Base-by-base conservation (phyloP, 37 sponge, comb jelly and placozoan species). In the Beroe forskalii region DNA sequence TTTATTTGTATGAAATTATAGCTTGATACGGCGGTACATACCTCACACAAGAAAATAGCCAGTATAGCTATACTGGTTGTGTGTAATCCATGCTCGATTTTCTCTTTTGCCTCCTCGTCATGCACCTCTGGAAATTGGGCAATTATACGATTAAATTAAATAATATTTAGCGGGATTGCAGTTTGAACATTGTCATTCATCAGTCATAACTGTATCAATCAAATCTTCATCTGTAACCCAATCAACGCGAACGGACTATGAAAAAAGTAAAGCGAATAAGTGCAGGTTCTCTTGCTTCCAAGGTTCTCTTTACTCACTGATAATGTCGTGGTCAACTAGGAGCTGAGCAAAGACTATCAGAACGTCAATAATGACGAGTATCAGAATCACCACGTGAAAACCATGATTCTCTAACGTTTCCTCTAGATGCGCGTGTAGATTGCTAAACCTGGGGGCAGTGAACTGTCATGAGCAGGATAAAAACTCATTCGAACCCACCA, bases 281-380 rank as follows among this genome's bases (percentile, higher is more conserved):
- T n/a, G n/a, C n/a, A n/a, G n/a, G n/a, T n/a, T n/a, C n/a, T n/a
- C n/a, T n/a, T n/a, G n/a, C n/a, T n/a, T n/a, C n/a, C n/a, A n/a
- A n/a, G n/a, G n/a, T n/a, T n/a, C n/a, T n/a, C n/a, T n/a, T n/a
- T 69, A 69, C 72, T 69, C 72, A 69, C 72, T 69, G 39, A 69
- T 69, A 6, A 69, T 69, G 4, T 32, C 36, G 38, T 69, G 72
- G 39, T 69, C 72, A 32, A 69, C 32, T 14, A 69, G 72, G 14
- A 69, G 72, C 72, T 69, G 72, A 4, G 32, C 17, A 36, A 32
- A 32, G 4, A 69, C 72, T 35, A 69, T 69, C 2, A 69, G 9
- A 6, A 69, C 72, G 19, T 69, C 72, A 17, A 69, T 17, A 33
- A 69, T 32, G 1, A 69, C 72, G 1, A 69, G 19, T 0, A 33